Evolutionary conservation across 2,797 vertebrate species (phyloP), one percentile per base, ranked within the genome.

Genomic region (Mormyrops attenuatus): DNA sequence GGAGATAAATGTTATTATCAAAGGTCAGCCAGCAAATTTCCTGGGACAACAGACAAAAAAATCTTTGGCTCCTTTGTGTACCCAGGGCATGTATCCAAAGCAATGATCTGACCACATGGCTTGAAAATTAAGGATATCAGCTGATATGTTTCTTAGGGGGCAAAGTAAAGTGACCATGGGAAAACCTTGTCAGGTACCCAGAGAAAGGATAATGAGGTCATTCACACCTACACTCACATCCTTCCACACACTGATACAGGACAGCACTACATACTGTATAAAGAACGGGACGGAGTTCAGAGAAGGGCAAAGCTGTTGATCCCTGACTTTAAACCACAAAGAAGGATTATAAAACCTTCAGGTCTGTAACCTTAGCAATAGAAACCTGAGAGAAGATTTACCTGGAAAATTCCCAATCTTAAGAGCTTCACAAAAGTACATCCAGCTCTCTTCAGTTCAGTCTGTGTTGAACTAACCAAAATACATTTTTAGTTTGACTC

Each of bases 401-500:
- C n/a, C 69, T 38, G 15, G 34, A 77, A 41, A 80, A 41, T 80
- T 52, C 47, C 9, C 26, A 15, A 86, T 34, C 50, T 52, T 86
- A 86, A 34, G n/a, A 26, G 47, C 82, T 49, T 86, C 47, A 53
- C 22, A 53, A 86, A 86, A 34, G n/a, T 53, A 52, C 22, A 50
- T 55, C 9, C 47, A 52, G 84, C 15, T 34, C 50, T 30, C 22
- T 53, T 52, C n/a, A 15, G 8, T 52, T 30, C 22, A 52, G 26
- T 52, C 22, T 30, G 22, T 53, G 22, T 30, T 86, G 26, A 53
- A 86, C 15, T 80, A 86, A 86, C 22, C 84, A 50, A 86, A 86
- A 52, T 30, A 86, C 22, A 53, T 86, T 86, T 80, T 86, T 86
- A 86, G 26, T 86, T 53, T 86, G 84, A 53, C 50, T 52, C 84